Percentiles rank a stretch among this genome's conserved stretches.
These are phyloP conservation scores for Leucosticte australis DNA, from an alignment of 2,113 vertebrate species.

Conservation along the genomic window DNA sequence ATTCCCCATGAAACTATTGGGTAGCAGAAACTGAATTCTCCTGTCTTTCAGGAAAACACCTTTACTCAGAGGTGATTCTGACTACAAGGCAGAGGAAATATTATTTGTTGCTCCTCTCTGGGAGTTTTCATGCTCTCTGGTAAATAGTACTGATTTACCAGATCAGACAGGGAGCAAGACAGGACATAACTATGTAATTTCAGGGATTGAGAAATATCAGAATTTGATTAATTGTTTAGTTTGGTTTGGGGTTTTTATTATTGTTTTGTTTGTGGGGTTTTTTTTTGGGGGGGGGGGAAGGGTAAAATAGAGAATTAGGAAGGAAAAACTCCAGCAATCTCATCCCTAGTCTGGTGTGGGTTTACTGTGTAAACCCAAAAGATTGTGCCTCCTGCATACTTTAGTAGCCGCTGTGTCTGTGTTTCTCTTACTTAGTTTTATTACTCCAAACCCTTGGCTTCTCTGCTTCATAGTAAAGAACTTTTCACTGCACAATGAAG, in stretches of 20 bases:
- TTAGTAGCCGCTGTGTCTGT: neutral
- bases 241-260: neutral
- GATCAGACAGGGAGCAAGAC: neutral
- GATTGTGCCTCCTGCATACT: neutral
- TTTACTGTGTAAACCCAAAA: neutral
- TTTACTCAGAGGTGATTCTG: neutral
- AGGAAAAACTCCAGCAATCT: neutral
- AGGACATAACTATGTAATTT: neutral
- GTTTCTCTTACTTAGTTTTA: neutral
- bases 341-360: fast-evolving
- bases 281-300: neutral
- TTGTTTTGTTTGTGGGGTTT: neutral
- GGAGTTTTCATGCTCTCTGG: neutral
- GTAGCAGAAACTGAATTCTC: neutral
- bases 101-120: neutral
- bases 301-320: neutral
- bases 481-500: neutral
- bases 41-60: neutral
- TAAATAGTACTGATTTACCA: neutral
- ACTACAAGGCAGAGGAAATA: neutral
- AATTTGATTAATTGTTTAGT: neutral
- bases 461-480: neutral
- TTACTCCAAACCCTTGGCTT: neutral
- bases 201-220: neutral
- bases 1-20: neutral